Base-by-base conservation (phyloP, 2,113 vertebrate species). In the Mesembrinibis cayennensis region DNA sequence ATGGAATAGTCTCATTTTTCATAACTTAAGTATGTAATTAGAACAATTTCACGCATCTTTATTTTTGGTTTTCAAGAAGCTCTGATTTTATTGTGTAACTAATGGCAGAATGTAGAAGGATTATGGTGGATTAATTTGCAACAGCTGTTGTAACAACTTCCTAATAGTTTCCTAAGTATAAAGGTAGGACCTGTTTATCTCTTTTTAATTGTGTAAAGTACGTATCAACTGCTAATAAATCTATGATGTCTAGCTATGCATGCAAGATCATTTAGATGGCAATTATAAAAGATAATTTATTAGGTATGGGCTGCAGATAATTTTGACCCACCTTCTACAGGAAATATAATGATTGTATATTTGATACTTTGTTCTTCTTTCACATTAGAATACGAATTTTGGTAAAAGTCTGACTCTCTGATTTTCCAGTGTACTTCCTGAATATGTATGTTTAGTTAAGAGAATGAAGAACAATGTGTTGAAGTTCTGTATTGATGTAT, bases 71-170 rank as follows among this genome's bases (percentile, higher is more conserved):
- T 97, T 96, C 66, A 93, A 87, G 90, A 96, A 56, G 61, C 70
- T 79, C 81, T 61, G 66, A 49, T 93, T 97, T 93, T 97, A 76
- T 81, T 67, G 36, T 81, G 70, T 81, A 96, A 96, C 76, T 95
- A 94, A 95, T 86, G 92, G 72, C 87, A 96, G 69, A 94, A 66
- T 72, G 62, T 72, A 69, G 82, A 84, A 89, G 63, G 74, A 94
- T 95, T 97, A 95, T 89, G 76, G 82, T 89, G 89, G 85, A 98
- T 95, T 97, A 97, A 97, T 94, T 96, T 87, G 44, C 90, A 96
- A 55, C 95, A 97, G 87, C 87, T 97, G 94, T 88, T 95, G 74
- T 90, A 95, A 49, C 81, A 95, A 86, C 61, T 77, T 84, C 66
- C 40, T 94, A 96, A 97, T 94, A 95, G 84, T 94, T 94, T 97